A percentile compares a stretch with the other conserved stretches of the same genome.
Conservation (phyloP, 2,113 vertebrate genomes). For the Herpetotheres cachinnans region DNA sequence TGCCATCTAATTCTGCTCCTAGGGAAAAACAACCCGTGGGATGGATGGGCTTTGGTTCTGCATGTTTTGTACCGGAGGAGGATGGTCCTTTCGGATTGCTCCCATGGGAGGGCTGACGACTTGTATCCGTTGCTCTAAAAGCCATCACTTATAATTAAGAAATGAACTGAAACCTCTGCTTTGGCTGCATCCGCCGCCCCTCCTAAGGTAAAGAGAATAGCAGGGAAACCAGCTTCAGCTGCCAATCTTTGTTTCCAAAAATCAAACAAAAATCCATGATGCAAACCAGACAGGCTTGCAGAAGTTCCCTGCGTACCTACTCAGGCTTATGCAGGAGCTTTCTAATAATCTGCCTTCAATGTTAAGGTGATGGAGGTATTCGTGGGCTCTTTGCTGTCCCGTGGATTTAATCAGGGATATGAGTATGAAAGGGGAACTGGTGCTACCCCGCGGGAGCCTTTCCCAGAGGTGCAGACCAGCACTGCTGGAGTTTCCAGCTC, state of each 20-base stretch:
- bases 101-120: background rate
- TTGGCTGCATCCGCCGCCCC: background rate
- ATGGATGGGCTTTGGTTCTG: background rate
- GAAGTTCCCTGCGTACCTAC: background rate
- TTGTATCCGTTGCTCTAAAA: background rate
- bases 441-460: background rate
- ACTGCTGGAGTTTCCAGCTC: background rate
- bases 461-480: background rate
- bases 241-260: background rate
- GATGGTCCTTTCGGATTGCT: background rate
- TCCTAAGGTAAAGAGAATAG: background rate
- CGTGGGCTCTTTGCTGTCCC: background rate
- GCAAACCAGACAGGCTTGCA: background rate
- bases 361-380: background rate
- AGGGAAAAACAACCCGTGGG: background rate
- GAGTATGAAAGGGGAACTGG: background rate
- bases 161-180: background rate
- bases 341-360: accelerated
- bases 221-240: background rate
- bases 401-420: background rate
- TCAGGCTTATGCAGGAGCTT: background rate
- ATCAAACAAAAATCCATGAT: background rate
- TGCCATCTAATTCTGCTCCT: background rate
- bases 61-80: background rate
- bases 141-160: background rate